These are phyloP conservation scores for Phragmatobia fuliginosa DNA, from an alignment of 2,888 invertebrate species.

Conservation along the genomic window DNA sequence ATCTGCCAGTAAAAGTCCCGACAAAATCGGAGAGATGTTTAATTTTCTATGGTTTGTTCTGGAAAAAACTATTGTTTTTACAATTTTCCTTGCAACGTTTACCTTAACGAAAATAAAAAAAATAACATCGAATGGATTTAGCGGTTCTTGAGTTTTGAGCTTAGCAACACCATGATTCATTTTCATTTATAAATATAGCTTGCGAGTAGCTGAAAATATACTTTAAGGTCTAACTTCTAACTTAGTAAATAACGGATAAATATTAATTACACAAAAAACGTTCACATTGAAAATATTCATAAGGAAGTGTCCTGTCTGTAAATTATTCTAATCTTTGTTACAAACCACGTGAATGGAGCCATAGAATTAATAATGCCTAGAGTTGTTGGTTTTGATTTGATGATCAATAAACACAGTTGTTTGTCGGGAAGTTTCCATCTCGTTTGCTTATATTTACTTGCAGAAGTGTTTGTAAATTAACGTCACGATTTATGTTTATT, in stretches of 20 bases:
- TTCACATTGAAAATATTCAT: slow-evolving; percentile 17
- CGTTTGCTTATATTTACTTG: not conserved
- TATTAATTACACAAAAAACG: not conserved
- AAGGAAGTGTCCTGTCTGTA: slow-evolving; percentile 31
- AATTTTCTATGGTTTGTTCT: too few relatives aligned
- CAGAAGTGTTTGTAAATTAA: not conserved
- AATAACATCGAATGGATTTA: too few relatives aligned
- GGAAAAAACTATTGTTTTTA: too few relatives aligned
- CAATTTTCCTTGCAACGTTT: too few relatives aligned
- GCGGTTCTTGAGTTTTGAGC: too few relatives aligned
- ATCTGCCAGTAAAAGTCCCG: too few relatives aligned
- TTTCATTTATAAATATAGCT: too few relatives aligned
- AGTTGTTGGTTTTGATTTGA: slow-evolving; percentile 21
- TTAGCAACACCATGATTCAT: too few relatives aligned
- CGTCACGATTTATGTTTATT: not conserved
- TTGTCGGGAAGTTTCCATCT: slow-evolving; percentile 40
- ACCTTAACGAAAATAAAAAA: too few relatives aligned
- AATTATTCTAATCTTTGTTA: slow-evolving; percentile 23
- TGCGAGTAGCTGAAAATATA: not conserved
- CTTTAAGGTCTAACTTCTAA: not conserved
- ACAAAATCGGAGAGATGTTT: too few relatives aligned
- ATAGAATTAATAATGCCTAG: slow-evolving; percentile 36
- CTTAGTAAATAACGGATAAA: not conserved
- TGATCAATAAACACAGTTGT: slow-evolving; percentile 34
- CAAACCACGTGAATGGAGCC: slow-evolving; percentile 33